Evolutionary conservation across 92 coral and sea anemone genomes (phyloP), one percentile per base, ranked within the genome.

Genomic region (Pocillopora grandis): DNA sequence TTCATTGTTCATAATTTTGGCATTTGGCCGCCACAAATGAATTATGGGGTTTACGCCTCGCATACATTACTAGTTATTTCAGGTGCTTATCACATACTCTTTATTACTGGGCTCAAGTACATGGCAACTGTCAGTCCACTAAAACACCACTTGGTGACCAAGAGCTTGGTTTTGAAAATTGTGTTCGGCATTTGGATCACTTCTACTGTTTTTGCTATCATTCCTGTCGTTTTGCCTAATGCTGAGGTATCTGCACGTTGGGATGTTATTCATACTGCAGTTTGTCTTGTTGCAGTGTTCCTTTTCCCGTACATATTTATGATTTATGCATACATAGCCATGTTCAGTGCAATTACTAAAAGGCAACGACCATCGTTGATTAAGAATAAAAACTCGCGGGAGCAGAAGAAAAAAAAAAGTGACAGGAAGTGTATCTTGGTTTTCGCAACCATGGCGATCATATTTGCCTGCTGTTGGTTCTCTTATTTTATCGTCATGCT

Each of bases 41-140:
- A 9, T 2, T 71, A 17, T 71, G 36, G 76, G 76, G 14, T 84
- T 19, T 58, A 77, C 59, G 72, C 73, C 16, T 42, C 84, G 14
- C 72, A 42, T 57, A 88, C 78, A 62, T 61, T 89, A 19, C 79
- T 86, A 33, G 90, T 92, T 1, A 67, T 87, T 48, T 81, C 89
- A 16, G 84, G 90, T n/a, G 88, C 92, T 14, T 89, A 75, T 56
- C 95, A 92, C 76, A 92, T 92, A 14, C 81, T 90, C 9, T 73
- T 79, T 27, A 88, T 90, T 18, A 92, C 92, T 2, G 89, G 66
- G 14, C 90, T 89, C 68, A 89, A 89, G 61, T 92, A 92, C 77
- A 77, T 92, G 35, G 95, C 95, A 0, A 92, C 89, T 35, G 68
- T 92, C 15, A 87, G 83, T 33, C 95, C 95, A 20, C 86, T 92